phyloP scores from a whole-genome alignment of 2,888 invertebrate species.

The Phrixothrix hirtus region DNA sequence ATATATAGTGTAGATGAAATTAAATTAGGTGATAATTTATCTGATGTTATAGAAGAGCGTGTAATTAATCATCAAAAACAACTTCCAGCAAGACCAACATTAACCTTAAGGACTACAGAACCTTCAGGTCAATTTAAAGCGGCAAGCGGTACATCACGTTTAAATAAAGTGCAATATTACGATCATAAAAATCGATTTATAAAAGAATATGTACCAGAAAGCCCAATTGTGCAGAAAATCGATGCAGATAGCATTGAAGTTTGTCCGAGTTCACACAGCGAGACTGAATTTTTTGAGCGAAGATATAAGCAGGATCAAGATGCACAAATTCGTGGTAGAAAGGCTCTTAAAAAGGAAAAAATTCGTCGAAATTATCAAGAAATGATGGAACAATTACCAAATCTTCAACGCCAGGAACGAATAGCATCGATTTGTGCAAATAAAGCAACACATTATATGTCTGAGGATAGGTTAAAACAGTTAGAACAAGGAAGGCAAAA shows the following conservation, averaged over 20 bases:
- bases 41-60: no score
- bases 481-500: constrained; percentile 55
- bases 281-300: constrained; percentile 42
- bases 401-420: constrained; percentile 52
- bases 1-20: neutral
- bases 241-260: constrained; percentile 44
- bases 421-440: constrained; percentile 44
- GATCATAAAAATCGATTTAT: constrained; percentile 58
- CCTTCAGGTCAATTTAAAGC: neutral
- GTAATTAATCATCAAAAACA: neutral
- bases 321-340: constrained; percentile 54
- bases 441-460: constrained; percentile 53
- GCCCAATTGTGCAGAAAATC: constrained; percentile 48
- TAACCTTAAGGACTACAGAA: constrained; percentile 26
- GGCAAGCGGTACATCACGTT: neutral
- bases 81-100: constrained; percentile 36
- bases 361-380: constrained; percentile 59
- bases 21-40: neutral
- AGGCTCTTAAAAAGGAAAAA: constrained; percentile 59
- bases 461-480: constrained; percentile 55
- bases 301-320: constrained; percentile 46
- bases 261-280: constrained; percentile 36
- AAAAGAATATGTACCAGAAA: constrained; percentile 48
- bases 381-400: constrained; percentile 56
- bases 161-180: constrained; percentile 54